A percentile compares a stretch with the other conserved stretches of the same genome.
Conservation (phyloP, 1,140 invertebrate genomes). For the Eufriesea mexicana region DNA sequence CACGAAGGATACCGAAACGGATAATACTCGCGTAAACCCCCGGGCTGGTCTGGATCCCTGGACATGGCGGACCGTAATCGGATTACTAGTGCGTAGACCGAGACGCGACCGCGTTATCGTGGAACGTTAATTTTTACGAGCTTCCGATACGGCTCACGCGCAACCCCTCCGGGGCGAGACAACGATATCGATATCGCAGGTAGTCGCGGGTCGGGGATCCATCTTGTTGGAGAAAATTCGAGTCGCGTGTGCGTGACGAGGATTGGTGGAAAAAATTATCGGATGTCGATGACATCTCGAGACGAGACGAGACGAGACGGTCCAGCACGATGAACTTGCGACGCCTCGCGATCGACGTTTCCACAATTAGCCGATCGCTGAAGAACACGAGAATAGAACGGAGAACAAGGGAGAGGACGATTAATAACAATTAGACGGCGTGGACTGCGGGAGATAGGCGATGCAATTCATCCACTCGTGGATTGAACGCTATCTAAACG, state of each 20-base stretch:
- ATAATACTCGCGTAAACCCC: slow-evolving; percentile 45
- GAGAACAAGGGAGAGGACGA: background rate
- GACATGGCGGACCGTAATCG: slow-evolving; percentile 54
- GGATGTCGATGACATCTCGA: too few species aligned
- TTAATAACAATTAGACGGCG: slow-evolving; percentile 34
- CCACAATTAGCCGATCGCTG: slow-evolving; percentile 1
- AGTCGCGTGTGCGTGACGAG: too few species aligned
- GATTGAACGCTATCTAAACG: slow-evolving; percentile 36
- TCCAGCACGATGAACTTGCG: background rate
- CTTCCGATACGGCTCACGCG: slow-evolving; percentile 19
- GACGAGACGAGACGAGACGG: too few species aligned
- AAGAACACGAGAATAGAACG: slow-evolving; percentile 8
- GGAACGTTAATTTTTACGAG: slow-evolving; percentile 52
- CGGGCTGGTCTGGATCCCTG: slow-evolving; percentile 7
- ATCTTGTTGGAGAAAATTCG: background rate
- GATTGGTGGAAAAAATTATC: too few species aligned
- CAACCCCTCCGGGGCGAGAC: background rate
- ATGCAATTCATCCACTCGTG: background rate
- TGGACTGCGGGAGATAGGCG: background rate
- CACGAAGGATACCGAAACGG: slow-evolving; percentile 50
- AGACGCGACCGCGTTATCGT: slow-evolving; percentile 19
- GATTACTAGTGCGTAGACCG: slow-evolving; percentile 33
- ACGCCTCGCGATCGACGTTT: background rate
- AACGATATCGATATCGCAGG: too few species aligned
- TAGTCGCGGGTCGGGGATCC: background rate